Evolutionary conservation across 2,797 vertebrate genomes (phyloP).

Genomic region (Amazona ochrocephala): DNA sequence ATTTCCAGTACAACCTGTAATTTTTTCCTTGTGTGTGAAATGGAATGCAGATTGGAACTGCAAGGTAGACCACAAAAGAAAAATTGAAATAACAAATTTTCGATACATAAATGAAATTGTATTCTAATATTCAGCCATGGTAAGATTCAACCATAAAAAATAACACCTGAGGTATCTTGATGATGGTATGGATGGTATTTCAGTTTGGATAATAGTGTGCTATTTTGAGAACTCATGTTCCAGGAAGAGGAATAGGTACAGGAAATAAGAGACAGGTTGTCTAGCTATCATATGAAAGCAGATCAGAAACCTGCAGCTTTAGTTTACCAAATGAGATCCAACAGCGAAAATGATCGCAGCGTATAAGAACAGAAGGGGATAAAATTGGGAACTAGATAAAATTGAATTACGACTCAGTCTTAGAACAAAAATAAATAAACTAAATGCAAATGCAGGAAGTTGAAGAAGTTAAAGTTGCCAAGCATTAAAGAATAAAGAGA

Average conservation of each 20-base stretch:
- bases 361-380: background rate
- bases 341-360: background rate
- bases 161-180: background rate
- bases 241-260: background rate
- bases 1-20: background rate
- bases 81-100: background rate
- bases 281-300: background rate
- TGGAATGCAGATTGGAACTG: background rate
- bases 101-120: background rate
- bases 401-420: background rate
- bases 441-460: background rate
- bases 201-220: background rate
- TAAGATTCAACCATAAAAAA: background rate
- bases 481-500: background rate
- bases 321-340: background rate
- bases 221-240: conserved; percentile 2
- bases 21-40: background rate
- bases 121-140: background rate
- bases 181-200: background rate
- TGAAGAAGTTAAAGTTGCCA: background rate
- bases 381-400: background rate
- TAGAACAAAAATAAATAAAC: background rate
- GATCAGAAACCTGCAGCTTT: background rate
- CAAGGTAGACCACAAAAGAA: background rate
- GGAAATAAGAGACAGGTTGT: background rate